Percentiles rank a stretch among this genome's conserved stretches.
These are phyloP conservation scores for Globicephala melas DNA, from an alignment of 2,113 vertebrate genomes.

Conservation along the genomic window DNA sequence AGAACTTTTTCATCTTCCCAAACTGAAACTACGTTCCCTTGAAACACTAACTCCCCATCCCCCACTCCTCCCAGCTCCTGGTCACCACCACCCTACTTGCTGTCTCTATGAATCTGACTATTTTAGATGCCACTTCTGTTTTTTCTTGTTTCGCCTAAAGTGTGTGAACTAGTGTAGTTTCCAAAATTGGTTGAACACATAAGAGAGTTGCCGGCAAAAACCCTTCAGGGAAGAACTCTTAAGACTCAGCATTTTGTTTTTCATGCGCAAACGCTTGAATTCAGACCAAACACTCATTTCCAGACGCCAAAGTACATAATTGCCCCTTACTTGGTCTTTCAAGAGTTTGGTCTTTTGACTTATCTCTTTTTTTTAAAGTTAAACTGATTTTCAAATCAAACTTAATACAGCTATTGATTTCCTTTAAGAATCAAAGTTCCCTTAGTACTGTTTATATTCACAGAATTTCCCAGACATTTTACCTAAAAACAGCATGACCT, in stretches of 20 bases:
- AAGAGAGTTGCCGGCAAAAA: neutral
- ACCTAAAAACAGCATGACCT: neutral
- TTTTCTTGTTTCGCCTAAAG: neutral
- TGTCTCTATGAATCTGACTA: neutral
- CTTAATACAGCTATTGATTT: neutral
- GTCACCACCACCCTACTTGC: neutral
- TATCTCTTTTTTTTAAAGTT: neutral
- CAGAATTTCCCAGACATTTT: neutral
- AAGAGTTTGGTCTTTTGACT: neutral
- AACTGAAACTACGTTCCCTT: neutral
- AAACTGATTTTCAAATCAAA: constrained; percentile 12
- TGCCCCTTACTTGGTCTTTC: neutral
- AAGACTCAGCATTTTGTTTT: constrained; percentile 22
- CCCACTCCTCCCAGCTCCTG: too few species aligned
- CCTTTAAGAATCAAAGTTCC: neutral
- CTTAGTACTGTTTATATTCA: neutral
- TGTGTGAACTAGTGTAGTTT: neutral
- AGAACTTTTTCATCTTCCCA: neutral
- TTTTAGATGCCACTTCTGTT: constrained; percentile 29
- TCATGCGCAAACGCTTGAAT: neutral
- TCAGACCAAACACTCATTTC: neutral
- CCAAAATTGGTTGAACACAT: neutral
- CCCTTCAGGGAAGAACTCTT: constrained; percentile 1
- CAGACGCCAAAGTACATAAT: neutral
- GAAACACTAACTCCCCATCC: neutral